Percentiles rank a stretch among this genome's conserved stretches.
Conservation (phyloP, 2,113 vertebrate genomes). For the Nanger granti region DNA sequence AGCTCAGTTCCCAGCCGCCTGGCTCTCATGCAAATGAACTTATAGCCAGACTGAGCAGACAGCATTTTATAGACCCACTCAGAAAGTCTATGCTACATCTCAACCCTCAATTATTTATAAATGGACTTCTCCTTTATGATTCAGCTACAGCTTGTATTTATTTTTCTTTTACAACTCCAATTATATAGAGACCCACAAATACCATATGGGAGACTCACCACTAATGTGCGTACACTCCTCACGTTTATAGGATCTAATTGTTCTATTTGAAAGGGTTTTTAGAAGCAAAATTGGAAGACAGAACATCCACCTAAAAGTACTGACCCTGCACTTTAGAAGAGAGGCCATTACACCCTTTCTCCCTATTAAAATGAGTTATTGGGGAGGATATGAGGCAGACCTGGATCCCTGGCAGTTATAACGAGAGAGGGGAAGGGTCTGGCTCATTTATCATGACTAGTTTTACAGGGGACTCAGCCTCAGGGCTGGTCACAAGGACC, state of each 20-base stretch:
- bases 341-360: neutral
- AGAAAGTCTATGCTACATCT: neutral
- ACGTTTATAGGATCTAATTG: neutral
- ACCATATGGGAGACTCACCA: neutral
- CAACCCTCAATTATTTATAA: slow-evolving; percentile 37
- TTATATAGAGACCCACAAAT: slow-evolving; percentile 24
- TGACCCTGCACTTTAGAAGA: slow-evolving; percentile 2
- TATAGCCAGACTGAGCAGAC: neutral
- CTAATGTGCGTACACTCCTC: neutral
- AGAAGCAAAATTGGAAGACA: slow-evolving; percentile 31
- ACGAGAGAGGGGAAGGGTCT: neutral
- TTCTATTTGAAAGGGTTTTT: slow-evolving; percentile 21
- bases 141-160: slow-evolving; percentile 43
- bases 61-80: neutral
- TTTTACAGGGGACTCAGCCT: neutral
- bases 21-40: neutral
- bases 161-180: slow-evolving; percentile 37
- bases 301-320: neutral
- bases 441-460: neutral
- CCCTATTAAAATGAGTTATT: slow-evolving; percentile 16
- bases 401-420: neutral
- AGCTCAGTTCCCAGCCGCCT: neutral
- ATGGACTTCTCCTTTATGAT: slow-evolving; percentile 14
- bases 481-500: neutral
- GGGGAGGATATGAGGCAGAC: neutral